phyloP scores from a whole-genome alignment of 2,888 invertebrate species.

The Trissonchulus latispiculum region DNA sequence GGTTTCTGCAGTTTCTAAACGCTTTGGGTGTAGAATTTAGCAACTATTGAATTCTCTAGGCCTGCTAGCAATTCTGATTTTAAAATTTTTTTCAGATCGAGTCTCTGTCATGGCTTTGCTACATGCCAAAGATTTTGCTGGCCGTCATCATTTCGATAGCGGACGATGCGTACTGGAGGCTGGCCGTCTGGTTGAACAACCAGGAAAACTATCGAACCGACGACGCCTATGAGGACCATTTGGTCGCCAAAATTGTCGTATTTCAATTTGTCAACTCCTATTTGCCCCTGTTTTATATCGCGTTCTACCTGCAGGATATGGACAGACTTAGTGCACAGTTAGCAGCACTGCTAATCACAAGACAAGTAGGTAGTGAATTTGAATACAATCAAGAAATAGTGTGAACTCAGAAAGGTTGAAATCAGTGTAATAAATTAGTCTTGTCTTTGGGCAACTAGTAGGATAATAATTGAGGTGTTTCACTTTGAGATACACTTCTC shows the following conservation, averaged over 20 bases:
- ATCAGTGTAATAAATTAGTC: no score
- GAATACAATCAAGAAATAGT: no score
- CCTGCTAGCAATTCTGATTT: no score
- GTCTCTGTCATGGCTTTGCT: slow-evolving; percentile 64
- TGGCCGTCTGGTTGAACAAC: slow-evolving; percentile 88
- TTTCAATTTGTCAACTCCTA: slow-evolving; percentile 98
- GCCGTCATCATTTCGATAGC: slow-evolving; percentile 79
- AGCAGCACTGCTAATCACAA: slow-evolving; percentile 81
- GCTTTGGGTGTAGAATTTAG: no score
- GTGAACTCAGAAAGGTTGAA: no score
- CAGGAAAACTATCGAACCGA: slow-evolving; percentile 95
- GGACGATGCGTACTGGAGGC: slow-evolving; percentile 81
- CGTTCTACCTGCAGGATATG: slow-evolving; percentile 90
- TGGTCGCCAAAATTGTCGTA: slow-evolving; percentile 93
- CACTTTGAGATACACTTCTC: no score
- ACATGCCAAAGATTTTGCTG: slow-evolving; percentile 78
- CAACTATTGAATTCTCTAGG: no score
- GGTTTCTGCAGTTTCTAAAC: no score
- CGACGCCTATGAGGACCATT: slow-evolving; percentile 92
- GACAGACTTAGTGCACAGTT: slow-evolving; percentile 91
- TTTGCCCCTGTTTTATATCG: slow-evolving; percentile 91
- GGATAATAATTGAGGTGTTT: no score
- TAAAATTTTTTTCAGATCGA: neutral
- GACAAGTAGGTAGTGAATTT: no score
- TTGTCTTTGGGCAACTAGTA: no score